Base-by-base conservation (phyloP, 2,888 invertebrate species). In the Dolomedes plantarius region DNA sequence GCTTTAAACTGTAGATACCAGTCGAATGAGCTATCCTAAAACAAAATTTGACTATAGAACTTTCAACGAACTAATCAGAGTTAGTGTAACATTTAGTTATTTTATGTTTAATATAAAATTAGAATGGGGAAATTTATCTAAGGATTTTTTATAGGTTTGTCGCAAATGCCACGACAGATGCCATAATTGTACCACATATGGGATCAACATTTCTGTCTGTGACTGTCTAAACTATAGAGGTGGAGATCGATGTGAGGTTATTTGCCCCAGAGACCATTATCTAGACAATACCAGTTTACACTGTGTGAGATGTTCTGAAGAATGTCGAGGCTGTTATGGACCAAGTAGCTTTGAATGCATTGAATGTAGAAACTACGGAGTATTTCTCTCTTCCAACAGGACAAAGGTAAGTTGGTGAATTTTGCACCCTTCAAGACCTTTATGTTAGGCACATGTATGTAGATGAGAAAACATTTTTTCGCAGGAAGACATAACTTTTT, bases 81-180 rank as follows among this genome's bases (percentile, higher is more conserved):
- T n/a, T n/a, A n/a, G n/a, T n/a, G n/a, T n/a, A n/a, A n/a, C n/a
- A n/a, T n/a, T n/a, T n/a, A n/a, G n/a, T n/a, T n/a, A n/a, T n/a
- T n/a, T n/a, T n/a, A n/a, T n/a, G n/a, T n/a, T n/a, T n/a, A n/a
- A n/a, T n/a, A n/a, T n/a, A n/a, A n/a, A n/a, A n/a, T n/a, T n/a
- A n/a, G n/a, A n/a, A n/a, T n/a, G n/a, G n/a, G n/a, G n/a, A n/a
- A n/a, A n/a, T n/a, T n/a, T n/a, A n/a, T n/a, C n/a, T n/a, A n/a
- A n/a, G 46, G 36, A 9, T 36, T 9, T 36, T 62, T n/a, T 9
- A n/a, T 87, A 91, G 91, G 95, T 97, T 50, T 98, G 98, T 90
- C 93, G 96, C 86, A 96, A 95, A 91, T 98, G 98, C 90, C 97
- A 98, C 92, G 95, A 95, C 0, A 93, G 96, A 46, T 98, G 98